These are phyloP conservation scores for Crotalus viridis DNA, from an alignment of 2,113 vertebrate genomes.

Conservation along the genomic window DNA sequence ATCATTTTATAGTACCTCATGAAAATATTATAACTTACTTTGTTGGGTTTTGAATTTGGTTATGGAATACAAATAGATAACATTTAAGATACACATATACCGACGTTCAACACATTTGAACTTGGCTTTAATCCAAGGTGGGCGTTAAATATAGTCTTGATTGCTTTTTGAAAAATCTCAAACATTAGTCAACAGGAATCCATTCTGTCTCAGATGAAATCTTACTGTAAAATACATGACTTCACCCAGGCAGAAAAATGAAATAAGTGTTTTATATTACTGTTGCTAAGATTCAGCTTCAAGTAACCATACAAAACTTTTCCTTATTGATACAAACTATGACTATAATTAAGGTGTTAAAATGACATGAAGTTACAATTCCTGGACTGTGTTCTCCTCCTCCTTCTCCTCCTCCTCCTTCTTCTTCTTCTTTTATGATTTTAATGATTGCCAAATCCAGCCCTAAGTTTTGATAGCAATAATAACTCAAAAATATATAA, in stretches of 20 bases:
- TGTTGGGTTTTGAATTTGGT: not conserved
- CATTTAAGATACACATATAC: not conserved
- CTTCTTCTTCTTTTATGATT: not conserved
- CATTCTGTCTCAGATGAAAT: not conserved
- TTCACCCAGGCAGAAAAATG: not conserved
- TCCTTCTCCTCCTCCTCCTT: not conserved
- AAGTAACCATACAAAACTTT: not conserved
- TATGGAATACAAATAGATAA: not conserved
- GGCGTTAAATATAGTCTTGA: not conserved
- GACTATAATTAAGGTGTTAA: not conserved
- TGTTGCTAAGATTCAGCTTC: not conserved
- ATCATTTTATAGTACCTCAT: not conserved
- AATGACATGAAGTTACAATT: not conserved
- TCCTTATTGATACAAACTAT: not conserved
- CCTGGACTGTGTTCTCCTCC: not conserved
- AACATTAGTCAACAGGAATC: not conserved
- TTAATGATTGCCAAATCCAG: not conserved
- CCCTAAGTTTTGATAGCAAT: not conserved
- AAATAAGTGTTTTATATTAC: not conserved
- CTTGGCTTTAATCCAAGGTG: not conserved
- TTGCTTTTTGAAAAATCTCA: not conserved
- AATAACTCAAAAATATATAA: not conserved
- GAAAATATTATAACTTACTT: not conserved
- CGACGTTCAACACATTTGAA: not conserved
- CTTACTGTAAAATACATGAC: not conserved